Base-by-base conservation (phyloP, 2,888 invertebrate species). In the Ophion obscuratus region DNA sequence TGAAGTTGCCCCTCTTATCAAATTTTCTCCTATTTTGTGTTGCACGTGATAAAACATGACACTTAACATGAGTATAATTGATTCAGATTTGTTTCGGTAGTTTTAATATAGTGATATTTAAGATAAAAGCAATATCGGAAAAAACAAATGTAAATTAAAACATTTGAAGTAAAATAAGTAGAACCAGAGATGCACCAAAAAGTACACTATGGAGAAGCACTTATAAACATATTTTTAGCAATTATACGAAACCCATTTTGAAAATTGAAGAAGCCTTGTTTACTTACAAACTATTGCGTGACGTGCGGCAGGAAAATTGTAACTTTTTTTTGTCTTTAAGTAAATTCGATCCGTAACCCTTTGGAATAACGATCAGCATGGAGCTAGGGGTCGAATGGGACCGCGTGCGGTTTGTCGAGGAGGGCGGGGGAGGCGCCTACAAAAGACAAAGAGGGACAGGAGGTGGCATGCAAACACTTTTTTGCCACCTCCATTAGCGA, bases 401-500 rank as follows among this genome's bases (percentile, higher is more conserved):
- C 24, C 27, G 27, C 59, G 62, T 31, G 44, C 68, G 79, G 81
- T 77, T 80, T 67, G 68, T 67, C 76, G 44, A 77, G 61, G 61
- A 1, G 14, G 53, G 5, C 5, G 40, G 62, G 44, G 57, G 27
- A 36, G 74, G 67, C 47, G 53, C 57, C 20, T 67, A 57, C 20
- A 24, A 71, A 78, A 68, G 73, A 62, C 11, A 57, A 47, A 62
- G 66, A 53, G 24, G 24, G 9, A 24, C 61, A n/a, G 68, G 68
- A 81, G 68, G 71, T 64, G 40, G 87, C 87, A 88, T 85, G 91
- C 88, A 92, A 92, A 92, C 91, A 91, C 88, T 93, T 92, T 92
- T 86, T 92, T 92, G 90, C 89, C 90, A 88, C 87, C 89, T 88
- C 92, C 90, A 92, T 92, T 92, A 93, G 91, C 91, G 90, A 91